Evolutionary conservation across 2,113 vertebrate genomes (phyloP).

Genomic region (Myiozetetes cayanensis): DNA sequence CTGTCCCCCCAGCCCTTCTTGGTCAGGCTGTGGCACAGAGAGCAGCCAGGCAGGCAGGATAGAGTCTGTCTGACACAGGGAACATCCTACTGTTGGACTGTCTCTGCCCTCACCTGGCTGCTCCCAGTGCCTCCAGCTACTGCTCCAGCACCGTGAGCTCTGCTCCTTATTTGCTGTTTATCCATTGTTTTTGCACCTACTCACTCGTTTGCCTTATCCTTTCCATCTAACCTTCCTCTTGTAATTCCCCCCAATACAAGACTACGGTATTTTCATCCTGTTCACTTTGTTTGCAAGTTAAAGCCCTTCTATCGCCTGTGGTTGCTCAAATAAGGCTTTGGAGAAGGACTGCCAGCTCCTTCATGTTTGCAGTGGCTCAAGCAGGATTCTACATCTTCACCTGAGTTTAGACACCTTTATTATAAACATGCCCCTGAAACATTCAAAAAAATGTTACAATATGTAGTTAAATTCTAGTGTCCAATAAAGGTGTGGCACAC

Average conservation of each 20-base stretch:
- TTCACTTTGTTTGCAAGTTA: background rate
- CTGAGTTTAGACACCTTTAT: background rate
- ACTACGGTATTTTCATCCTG: background rate
- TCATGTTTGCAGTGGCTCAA: background rate
- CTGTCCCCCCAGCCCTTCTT: background rate
- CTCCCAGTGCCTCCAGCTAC: background rate
- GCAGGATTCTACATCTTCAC: background rate
- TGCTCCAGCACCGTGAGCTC: background rate
- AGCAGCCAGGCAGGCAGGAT: background rate
- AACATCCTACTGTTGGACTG: background rate
- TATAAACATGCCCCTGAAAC: background rate
- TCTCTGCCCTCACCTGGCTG: background rate
- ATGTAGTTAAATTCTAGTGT: background rate
- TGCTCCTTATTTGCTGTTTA: background rate
- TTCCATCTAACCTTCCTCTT: background rate
- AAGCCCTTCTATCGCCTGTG: background rate
- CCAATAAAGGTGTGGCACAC: background rate
- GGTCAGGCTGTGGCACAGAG: too few species aligned
- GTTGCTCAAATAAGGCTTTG: background rate
- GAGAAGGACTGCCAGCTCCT: background rate
- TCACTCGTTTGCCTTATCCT: background rate
- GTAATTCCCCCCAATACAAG: background rate
- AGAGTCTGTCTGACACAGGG: background rate
- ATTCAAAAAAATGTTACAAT: rapidly evolving
- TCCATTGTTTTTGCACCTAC: background rate